These are phyloP conservation scores for Heliconius melpomene DNA, from an alignment of 1,140 invertebrate genomes.

Conservation along the genomic window DNA sequence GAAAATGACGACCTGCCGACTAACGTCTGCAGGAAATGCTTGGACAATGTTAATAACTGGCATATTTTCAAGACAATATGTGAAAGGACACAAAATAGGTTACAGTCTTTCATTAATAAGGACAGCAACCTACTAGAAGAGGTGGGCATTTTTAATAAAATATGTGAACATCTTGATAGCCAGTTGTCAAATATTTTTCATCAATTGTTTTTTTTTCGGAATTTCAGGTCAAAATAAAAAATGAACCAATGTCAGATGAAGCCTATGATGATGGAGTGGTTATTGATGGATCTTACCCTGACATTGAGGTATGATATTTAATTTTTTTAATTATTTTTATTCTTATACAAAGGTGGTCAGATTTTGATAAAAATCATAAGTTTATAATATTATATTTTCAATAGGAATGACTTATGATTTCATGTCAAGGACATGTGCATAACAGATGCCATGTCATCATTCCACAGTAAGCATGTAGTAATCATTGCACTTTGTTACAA, in stretches of 20 bases:
- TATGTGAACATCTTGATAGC: conserved; percentile 23
- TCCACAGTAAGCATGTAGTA: conserved; percentile 11
- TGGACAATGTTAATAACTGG: conserved; percentile 82
- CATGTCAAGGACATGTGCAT: conserved; percentile 68
- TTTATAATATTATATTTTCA: conserved; percentile 20
- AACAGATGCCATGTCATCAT: conserved; percentile 51
- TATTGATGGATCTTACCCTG: conserved; percentile 77
- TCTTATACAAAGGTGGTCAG: not conserved
- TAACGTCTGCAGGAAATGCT: conserved; percentile 81
- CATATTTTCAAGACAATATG: conserved; percentile 81
- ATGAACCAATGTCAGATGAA: conserved; percentile 75
- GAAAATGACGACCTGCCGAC: conserved; percentile 81
- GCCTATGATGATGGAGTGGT: conserved; percentile 78
- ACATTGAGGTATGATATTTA: conserved; percentile 62
- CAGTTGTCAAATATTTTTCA: conserved; percentile 59
- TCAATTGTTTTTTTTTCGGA: conserved; percentile 52
- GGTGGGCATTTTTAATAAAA: conserved; percentile 63
- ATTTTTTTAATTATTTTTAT: not conserved
- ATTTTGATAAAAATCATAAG: conserved; percentile 10
- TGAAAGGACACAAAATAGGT: conserved; percentile 81
- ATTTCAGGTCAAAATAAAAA: conserved; percentile 79
- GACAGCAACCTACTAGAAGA: conserved; percentile 77
- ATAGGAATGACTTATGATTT: conserved; percentile 36
- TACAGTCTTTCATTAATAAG: conserved; percentile 78
- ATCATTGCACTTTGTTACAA: conserved; percentile 9